Base-by-base conservation (phyloP, 2,888 invertebrate genomes). In the Leucophora obtusa region DNA sequence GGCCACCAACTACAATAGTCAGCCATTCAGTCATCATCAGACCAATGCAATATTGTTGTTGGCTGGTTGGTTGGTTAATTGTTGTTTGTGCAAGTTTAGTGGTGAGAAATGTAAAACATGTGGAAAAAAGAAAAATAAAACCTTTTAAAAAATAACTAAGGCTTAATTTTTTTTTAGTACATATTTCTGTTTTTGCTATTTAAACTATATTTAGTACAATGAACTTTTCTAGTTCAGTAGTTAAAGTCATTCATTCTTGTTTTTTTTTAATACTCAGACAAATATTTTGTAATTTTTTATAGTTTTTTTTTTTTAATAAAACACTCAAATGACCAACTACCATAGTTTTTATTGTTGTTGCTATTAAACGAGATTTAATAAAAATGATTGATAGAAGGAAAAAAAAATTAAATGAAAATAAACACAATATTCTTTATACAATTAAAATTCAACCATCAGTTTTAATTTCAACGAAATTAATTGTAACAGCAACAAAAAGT, bases 221-320 rank as follows among this genome's bases (percentile, higher is more conserved):
- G 79, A 79, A 79, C 79, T 73, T 74, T 79, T 79, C 74, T 79
- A 74, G 79, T 74, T 79, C 79, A 72, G 73, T 69, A 74, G 73
- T 74, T 79, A 79, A 73, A 70, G 63, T 65, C 65, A 71, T 70
- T 76, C 75, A 68, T 68, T 70, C 63, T 33, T 28, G 18, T 47
- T 59, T 51, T 28, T 43, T 24, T n/a, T 33, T 51, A 14, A 11
- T 50, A 38, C 28, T 28, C 38, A 38, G 7, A 38, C 10, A 33
- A 63, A 63, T 51, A 63, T 47, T 54, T 33, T 28, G 18, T 47
- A 60, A n/a, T 68, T 47, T 21, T 59, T 74, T 8, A 0, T 47
- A 18, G 0, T 38, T 53, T n/a, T 47, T 51, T 51, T 28, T 47
- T 24, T 7, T 33, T 51, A 14, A 11, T 50, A 38, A 38, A 38